Evolutionary conservation across 2,113 vertebrate species (phyloP).

Genomic region (Psilopsiagon aymara): DNA sequence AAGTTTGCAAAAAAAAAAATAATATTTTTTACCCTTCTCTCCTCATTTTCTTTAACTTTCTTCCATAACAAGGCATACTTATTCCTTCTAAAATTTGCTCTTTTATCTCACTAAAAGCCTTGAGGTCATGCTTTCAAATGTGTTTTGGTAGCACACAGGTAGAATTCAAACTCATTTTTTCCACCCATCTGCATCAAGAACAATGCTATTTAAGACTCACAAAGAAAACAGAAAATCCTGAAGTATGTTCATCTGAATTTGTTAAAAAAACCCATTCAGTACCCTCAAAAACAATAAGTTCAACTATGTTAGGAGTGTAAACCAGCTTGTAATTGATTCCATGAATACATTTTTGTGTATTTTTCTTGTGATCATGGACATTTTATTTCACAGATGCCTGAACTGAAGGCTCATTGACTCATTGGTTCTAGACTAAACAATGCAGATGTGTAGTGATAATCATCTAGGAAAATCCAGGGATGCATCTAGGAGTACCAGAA

Average conservation of each 20-base stretch:
- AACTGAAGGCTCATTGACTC: neutral
- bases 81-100: neutral
- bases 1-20: neutral
- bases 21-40: neutral
- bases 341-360: neutral
- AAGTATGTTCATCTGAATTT: neutral
- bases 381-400: neutral
- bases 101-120: neutral
- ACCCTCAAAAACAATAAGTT: neutral
- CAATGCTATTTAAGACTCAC: neutral
- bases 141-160: neutral
- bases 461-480: neutral
- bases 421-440: neutral
- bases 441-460: neutral
- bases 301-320: neutral
- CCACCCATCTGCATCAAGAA: neutral
- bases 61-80: neutral
- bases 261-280: fast-evolving
- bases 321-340: neutral
- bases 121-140: neutral
- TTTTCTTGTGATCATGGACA: neutral
- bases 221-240: neutral
- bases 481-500: neutral
- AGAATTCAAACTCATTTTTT: neutral
- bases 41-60: neutral